phyloP scores from a whole-genome alignment of 2,113 vertebrate genomes.

The Siniperca knerii region DNA sequence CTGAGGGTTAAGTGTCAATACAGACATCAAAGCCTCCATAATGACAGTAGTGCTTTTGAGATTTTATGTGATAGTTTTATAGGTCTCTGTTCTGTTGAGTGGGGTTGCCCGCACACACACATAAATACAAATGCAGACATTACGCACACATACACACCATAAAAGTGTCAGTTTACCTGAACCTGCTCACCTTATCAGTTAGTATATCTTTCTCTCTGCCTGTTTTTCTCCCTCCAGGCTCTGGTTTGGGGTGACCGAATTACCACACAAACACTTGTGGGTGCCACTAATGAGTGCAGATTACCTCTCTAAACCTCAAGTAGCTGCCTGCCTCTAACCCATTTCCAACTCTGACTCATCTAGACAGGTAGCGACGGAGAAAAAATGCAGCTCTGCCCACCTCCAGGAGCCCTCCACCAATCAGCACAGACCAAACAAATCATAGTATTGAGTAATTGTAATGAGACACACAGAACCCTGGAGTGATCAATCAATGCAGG shows the following conservation, averaged over 20 bases:
- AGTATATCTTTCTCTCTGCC: slow-evolving; percentile 6
- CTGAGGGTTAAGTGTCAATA: slow-evolving; percentile 8
- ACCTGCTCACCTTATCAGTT: slow-evolving; percentile 41
- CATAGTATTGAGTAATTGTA: slow-evolving; percentile 28
- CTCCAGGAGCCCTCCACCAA: slow-evolving; percentile 26
- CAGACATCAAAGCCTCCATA: slow-evolving; percentile 26
- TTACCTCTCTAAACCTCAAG: slow-evolving; percentile 48
- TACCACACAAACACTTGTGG: slow-evolving; percentile 59
- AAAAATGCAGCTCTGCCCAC: slow-evolving; percentile 52
- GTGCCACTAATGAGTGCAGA: slow-evolving; percentile 61
- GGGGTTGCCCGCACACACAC: slow-evolving; percentile 1
- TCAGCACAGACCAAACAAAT: slow-evolving; percentile 9
- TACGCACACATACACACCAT: slow-evolving; percentile 32
- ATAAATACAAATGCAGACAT: slow-evolving; percentile 30
- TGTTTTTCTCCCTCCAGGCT: slow-evolving; percentile 35
- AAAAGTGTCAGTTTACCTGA: slow-evolving; percentile 49
- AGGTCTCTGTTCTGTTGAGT: background rate
- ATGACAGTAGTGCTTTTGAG: background rate
- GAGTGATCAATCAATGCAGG: slow-evolving; percentile 25
- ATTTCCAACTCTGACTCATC: slow-evolving; percentile 17
- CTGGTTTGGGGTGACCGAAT: slow-evolving; percentile 42
- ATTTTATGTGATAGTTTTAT: slow-evolving; percentile 31
- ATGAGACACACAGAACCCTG: background rate
- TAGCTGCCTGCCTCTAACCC: slow-evolving; percentile 29
- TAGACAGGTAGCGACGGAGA: slow-evolving; percentile 52